phyloP scores from a whole-genome alignment of 2,888 invertebrate species.

The Ferdinandea cuprea region DNA sequence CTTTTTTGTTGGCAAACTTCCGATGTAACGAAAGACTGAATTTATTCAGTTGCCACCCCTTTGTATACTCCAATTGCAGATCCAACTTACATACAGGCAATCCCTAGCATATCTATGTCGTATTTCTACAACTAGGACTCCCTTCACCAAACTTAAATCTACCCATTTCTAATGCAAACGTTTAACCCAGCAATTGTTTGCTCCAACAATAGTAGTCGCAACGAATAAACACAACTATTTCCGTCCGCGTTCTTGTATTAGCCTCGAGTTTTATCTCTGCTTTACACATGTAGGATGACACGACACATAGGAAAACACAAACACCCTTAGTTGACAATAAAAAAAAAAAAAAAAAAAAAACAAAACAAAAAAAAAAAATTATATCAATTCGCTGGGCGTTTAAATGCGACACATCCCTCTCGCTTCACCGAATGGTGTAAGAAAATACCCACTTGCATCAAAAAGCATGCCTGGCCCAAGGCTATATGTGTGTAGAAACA shows the following conservation, averaged over 20 bases:
- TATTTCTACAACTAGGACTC: not conserved
- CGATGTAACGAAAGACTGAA: too few relatives aligned
- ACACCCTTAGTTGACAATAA: too few relatives aligned
- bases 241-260: constrained; percentile 2
- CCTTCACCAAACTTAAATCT: not conserved
- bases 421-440: constrained; percentile 18
- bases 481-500: not conserved
- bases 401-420: constrained; percentile 25
- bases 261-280: constrained; percentile 14
- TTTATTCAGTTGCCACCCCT: too few relatives aligned
- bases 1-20: too few relatives aligned
- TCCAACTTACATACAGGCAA: too few relatives aligned
- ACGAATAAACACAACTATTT: constrained; percentile 28
- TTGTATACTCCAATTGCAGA: too few relatives aligned
- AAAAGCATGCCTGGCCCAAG: constrained; percentile 1
- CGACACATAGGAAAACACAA: constrained; percentile 10
- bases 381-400: constrained; percentile 29
- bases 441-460: constrained; percentile 28
- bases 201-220: constrained; percentile 5
- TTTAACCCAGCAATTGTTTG: constrained; percentile 21
- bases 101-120: too few relatives aligned
- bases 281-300: constrained; percentile 14
- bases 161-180: constrained; percentile 19
- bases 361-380: constrained; percentile 8
- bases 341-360: not conserved